Evolutionary conservation across 2,888 invertebrate species (phyloP).

Genomic region (Drosophila robusta): DNA sequence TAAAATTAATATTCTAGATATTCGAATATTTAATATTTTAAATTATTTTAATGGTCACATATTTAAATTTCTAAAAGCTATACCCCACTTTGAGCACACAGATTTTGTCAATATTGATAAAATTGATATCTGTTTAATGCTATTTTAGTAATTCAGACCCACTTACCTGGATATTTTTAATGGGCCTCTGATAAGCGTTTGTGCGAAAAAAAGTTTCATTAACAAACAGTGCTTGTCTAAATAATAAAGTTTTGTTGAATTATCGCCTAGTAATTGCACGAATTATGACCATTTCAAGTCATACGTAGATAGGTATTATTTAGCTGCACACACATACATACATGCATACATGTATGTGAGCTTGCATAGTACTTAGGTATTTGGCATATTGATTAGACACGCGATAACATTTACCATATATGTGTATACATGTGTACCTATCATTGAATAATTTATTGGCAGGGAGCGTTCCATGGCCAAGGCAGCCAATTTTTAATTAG

Average conservation of each 20-base stretch:
- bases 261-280: conserved; percentile 27
- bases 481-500: conserved; percentile 49
- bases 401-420: conserved; percentile 34
- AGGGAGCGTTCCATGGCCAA: conserved; percentile 38
- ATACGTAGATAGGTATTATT: not conserved
- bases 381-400: conserved; percentile 37
- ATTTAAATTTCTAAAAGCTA: too few species aligned
- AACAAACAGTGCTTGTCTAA: conserved; percentile 4
- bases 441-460: conserved; percentile 44
- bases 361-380: conserved; percentile 5
- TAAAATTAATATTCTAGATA: too few species aligned
- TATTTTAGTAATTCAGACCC: not conserved
- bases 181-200: not conserved
- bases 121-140: not conserved
- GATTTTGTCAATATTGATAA: too few species aligned
- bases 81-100: too few species aligned
- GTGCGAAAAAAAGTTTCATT: conserved; percentile 9
- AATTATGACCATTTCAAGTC: conserved; percentile 13
- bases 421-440: conserved; percentile 17
- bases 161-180: not conserved
- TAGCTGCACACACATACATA: too few species aligned
- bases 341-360: not conserved
- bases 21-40: too few species aligned
- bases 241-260: conserved; percentile 19
- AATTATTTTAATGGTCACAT: too few species aligned